Evolutionary conservation across 2,797 vertebrate genomes (phyloP).

Genomic region (Astyanax mexicanus): DNA sequence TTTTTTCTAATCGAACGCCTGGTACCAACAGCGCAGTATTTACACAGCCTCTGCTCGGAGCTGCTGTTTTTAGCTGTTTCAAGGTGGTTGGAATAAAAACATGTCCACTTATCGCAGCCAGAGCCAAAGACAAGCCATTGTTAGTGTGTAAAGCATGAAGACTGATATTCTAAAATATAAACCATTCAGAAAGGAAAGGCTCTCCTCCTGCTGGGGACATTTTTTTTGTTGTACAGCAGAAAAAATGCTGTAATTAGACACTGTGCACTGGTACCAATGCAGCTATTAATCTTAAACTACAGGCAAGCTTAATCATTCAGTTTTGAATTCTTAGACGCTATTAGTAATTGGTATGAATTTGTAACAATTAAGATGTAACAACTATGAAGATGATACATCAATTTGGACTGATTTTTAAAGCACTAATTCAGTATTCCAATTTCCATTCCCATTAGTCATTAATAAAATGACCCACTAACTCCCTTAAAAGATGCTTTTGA

Average conservation of each 20-base stretch:
- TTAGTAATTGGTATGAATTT: no score
- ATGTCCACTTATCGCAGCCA: slow-evolving; percentile 57
- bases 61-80: slow-evolving; percentile 43
- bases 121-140: slow-evolving; percentile 32
- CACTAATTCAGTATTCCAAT: no score
- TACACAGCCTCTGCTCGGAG: slow-evolving; percentile 58
- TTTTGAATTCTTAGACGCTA: no score
- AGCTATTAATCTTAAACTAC: background rate
- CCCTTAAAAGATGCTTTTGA: no score
- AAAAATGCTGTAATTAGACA: background rate
- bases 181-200: slow-evolving; percentile 26
- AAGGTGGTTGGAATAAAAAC: slow-evolving; percentile 70
- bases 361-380: no score
- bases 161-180: slow-evolving; percentile 36
- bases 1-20: slow-evolving; percentile 68
- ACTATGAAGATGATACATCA: no score
- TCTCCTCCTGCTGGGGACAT: background rate
- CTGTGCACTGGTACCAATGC: background rate
- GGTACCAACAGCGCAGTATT: slow-evolving; percentile 77
- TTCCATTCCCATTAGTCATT: no score
- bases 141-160: slow-evolving; percentile 33
- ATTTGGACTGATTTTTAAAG: no score
- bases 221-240: background rate
- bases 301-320: background rate
- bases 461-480: no score